Conservation (phyloP, 2,797 vertebrate species). For the Sparidentex hasta region DNA sequence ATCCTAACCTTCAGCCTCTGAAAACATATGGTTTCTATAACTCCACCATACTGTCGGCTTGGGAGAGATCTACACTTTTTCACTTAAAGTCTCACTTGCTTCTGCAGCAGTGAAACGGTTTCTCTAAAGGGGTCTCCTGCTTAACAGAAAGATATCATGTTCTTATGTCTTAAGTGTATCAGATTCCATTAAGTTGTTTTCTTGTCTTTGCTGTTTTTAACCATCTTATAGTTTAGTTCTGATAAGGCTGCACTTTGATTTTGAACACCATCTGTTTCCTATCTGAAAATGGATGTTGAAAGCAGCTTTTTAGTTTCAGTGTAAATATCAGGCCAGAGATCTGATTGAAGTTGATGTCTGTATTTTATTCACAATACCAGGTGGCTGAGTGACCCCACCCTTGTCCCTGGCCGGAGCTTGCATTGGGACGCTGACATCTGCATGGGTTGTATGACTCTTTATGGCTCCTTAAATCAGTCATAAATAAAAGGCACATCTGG, state of each 20-base stretch:
- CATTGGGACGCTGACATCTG: constrained; percentile 50
- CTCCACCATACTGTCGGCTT: constrained; percentile 6
- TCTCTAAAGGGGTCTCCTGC: constrained; percentile 9
- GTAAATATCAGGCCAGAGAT: constrained; percentile 37
- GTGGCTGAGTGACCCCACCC: constrained; percentile 58
- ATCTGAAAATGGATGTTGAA: constrained; percentile 53
- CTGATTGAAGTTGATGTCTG: constrained; percentile 41
- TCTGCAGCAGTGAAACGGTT: constrained; percentile 18
- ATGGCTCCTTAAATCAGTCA: constrained; percentile 66
- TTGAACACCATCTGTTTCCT: constrained; percentile 68
- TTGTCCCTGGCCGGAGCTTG: constrained; percentile 59
- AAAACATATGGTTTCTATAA: constrained; percentile 48
- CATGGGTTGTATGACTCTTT: constrained; percentile 62
- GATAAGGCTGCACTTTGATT: constrained; percentile 20
- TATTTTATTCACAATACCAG: constrained; percentile 64
- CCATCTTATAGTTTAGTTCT: constrained; percentile 33
- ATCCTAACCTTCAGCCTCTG: constrained; percentile 17
- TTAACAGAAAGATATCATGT: constrained; percentile 17
- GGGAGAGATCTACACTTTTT: constrained; percentile 40
- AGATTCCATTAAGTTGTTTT: neutral
- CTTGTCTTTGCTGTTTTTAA: neutral
- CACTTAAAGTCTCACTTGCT: constrained; percentile 23
- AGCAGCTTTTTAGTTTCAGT: constrained; percentile 36
- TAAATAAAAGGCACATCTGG: constrained; percentile 60
- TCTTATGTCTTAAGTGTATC: neutral